Percentiles rank a stretch among this genome's conserved stretches.
Evolutionary conservation across 2,888 invertebrate species (phyloP).

Genomic region (Caenorhabditis angaria): DNA sequence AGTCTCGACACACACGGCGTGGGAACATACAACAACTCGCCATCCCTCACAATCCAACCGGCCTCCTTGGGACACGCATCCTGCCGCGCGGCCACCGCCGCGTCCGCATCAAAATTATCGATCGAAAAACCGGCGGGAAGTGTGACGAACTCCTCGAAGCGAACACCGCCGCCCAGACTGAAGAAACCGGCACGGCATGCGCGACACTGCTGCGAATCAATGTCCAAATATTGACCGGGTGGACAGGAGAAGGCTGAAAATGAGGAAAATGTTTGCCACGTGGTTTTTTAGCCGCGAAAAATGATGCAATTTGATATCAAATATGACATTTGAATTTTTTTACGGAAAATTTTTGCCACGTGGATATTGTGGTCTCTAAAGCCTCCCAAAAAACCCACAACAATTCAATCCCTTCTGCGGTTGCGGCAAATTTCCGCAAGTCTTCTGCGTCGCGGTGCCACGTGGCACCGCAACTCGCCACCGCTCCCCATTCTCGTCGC

Average conservation of each 20-base stretch:
- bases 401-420: conserved; percentile 76
- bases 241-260: conserved; percentile 75
- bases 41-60: conserved; percentile 75
- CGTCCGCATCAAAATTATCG: conserved; percentile 52
- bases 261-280: too few species aligned
- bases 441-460: conserved; percentile 57
- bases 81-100: conserved; percentile 20
- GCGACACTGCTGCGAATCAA: conserved; percentile 75
- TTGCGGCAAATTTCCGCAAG: conserved; percentile 73
- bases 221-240: conserved; percentile 76
- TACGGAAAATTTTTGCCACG: too few species aligned
- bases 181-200: conserved; percentile 76
- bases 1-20: conserved; percentile 76
- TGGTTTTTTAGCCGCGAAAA: too few species aligned
- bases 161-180: conserved; percentile 77
- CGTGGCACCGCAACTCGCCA: conserved; percentile 77
- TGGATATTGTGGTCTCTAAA: too few species aligned
- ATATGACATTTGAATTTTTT: too few species aligned
- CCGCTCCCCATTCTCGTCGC: conserved; percentile 42
- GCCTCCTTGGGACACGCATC: conserved; percentile 57
- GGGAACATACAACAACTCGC: conserved; percentile 75
- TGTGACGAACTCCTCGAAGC: conserved; percentile 76
- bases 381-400: conserved; percentile 74
- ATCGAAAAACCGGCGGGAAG: conserved; percentile 74
- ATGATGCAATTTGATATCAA: too few species aligned